Evolutionary conservation across 2,113 vertebrate genomes (phyloP).

Genomic region (Alaudala cheleensis): DNA sequence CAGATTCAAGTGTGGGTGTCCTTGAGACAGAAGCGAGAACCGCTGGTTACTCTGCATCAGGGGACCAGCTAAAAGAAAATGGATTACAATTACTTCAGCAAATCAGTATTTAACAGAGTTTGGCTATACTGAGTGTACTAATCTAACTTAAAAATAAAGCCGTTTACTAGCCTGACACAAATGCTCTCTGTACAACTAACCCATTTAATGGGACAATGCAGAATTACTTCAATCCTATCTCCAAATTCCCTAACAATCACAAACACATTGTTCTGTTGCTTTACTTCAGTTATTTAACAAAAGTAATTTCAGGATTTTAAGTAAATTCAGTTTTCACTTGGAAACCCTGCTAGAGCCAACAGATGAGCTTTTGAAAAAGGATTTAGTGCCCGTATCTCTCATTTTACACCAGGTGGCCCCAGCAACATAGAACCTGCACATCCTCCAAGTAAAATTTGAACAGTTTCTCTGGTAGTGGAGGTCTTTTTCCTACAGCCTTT

Average conservation of each 20-base stretch:
- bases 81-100: conserved; percentile 72
- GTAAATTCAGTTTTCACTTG: background rate
- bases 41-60: conserved; percentile 88
- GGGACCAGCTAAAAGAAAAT: conserved; percentile 83
- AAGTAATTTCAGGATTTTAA: background rate
- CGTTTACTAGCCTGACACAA: background rate
- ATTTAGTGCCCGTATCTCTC: background rate
- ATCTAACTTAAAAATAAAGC: conserved; percentile 8
- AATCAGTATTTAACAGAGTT: background rate
- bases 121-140: conserved; percentile 16
- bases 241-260: background rate
- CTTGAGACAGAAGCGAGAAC: conserved; percentile 89
- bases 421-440: background rate
- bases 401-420: background rate
- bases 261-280: background rate
- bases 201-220: background rate
- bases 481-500: background rate
- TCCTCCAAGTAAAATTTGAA: background rate
- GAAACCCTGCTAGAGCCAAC: background rate
- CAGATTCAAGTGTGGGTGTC: conserved; percentile 88
- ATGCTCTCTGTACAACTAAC: background rate
- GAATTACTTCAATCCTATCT: background rate
- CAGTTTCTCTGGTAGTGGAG: background rate
- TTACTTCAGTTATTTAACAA: background rate
- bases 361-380: background rate